phyloP scores from a whole-genome alignment of 2,113 vertebrate species.

The Hemiscyllium ocellatum region DNA sequence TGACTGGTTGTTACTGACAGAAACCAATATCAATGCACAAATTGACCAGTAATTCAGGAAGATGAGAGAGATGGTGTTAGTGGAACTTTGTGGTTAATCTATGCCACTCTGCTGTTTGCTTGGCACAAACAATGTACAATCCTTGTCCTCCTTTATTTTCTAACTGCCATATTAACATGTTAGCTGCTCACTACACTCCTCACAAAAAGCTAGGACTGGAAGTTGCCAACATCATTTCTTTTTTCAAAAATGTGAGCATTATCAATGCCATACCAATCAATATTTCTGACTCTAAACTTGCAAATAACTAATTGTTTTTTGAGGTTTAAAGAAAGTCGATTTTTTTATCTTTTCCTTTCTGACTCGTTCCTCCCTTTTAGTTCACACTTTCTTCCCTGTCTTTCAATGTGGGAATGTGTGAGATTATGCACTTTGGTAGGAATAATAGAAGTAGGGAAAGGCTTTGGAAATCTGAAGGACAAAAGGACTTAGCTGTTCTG shows the following conservation, averaged over 20 bases:
- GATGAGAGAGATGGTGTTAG: too few relatives aligned
- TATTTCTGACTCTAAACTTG: neutral
- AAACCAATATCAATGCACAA: neutral
- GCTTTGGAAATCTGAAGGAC: too few relatives aligned
- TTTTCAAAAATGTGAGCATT: neutral
- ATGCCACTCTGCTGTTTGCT: neutral
- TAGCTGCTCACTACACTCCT: neutral
- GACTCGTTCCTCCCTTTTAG: neutral
- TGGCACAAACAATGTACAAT: neutral
- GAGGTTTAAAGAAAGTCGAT: neutral
- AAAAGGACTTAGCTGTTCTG: too few relatives aligned
- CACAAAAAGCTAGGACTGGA: neutral
- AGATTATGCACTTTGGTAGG: too few relatives aligned
- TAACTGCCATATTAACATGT: neutral
- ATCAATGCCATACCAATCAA: neutral
- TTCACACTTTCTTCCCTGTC: neutral
- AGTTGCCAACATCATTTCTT: neutral
- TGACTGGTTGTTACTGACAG: neutral
- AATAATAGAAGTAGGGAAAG: too few relatives aligned
- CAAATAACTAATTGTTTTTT: neutral
- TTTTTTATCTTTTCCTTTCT: neutral
- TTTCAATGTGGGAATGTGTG: neutral
- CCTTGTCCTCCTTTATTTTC: neutral
- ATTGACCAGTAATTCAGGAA: neutral
- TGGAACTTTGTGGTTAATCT: neutral